Evolutionary conservation across 37 sponge, comb jelly and placozoan species (phyloP).

Genomic region (Amphimedon queenslandica): DNA sequence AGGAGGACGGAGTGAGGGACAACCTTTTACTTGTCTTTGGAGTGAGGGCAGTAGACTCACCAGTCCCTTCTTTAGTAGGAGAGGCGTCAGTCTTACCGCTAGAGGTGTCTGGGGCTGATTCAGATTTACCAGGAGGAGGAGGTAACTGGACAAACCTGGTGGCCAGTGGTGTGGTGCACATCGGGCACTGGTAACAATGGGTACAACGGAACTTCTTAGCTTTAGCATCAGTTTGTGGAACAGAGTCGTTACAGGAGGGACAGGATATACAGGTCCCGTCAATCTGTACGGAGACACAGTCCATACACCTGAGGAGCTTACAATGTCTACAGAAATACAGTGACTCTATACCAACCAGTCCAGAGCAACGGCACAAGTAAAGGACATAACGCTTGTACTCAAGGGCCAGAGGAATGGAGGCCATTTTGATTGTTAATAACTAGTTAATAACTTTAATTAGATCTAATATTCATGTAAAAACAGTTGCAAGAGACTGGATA

Average conservation of each 20-base stretch:
- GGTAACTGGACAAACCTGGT: slow-evolving; percentile 48
- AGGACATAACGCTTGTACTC: slow-evolving; percentile 27
- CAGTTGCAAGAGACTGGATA: no score
- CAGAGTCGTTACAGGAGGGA: slow-evolving; percentile 66
- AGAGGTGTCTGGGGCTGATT: neutral
- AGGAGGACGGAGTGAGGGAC: neutral
- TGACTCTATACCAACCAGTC: slow-evolving; percentile 20
- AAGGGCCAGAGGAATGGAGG: no score
- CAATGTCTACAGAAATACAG: slow-evolving; percentile 68
- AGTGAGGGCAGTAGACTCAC: neutral
- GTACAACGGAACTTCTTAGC: slow-evolving; percentile 43
- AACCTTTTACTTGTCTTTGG: neutral
- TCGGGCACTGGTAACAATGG: slow-evolving; percentile 68
- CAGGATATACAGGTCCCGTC: slow-evolving; percentile 46
- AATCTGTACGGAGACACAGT: slow-evolving; percentile 45
- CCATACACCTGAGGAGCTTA: slow-evolving; percentile 52
- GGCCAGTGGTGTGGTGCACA: slow-evolving; percentile 42
- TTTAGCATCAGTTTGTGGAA: slow-evolving; percentile 23
- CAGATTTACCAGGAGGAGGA: neutral
- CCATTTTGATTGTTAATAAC: no score
- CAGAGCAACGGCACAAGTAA: slow-evolving; percentile 54
- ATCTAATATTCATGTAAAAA: no score
- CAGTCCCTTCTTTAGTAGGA: neutral
- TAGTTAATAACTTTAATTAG: no score
- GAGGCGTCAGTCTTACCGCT: neutral